phyloP scores from a whole-genome alignment of 2,888 invertebrate genomes.

The Protodeltote pygarga region DNA sequence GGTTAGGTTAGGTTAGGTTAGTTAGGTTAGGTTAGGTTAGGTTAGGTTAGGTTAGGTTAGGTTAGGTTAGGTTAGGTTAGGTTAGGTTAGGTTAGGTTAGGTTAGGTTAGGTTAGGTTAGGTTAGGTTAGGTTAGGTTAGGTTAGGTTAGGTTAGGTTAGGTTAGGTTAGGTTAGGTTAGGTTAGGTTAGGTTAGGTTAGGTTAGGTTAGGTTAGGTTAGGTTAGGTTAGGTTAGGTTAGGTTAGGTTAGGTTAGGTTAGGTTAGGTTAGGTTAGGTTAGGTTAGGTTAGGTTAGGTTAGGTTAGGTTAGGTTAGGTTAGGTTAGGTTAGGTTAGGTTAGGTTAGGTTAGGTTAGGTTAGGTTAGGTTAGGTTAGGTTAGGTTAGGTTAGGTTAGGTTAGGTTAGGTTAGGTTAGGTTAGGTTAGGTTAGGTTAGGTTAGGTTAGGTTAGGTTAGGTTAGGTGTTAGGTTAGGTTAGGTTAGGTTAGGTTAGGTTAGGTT shows the following conservation, averaged over 20 bases:
- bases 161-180: constrained; percentile 34
- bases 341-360: constrained; percentile 26
- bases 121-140: constrained; percentile 35
- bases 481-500: constrained; percentile 29
- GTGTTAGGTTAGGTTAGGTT: constrained; percentile 34
- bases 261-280: constrained; percentile 22
- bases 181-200: constrained; percentile 27
- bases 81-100: constrained; percentile 31
- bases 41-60: constrained; percentile 26
- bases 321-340: constrained; percentile 27
- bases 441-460: constrained; percentile 30
- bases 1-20: too few species aligned
- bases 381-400: constrained; percentile 32
- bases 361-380: constrained; percentile 35
- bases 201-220: constrained; percentile 35
- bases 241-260: constrained; percentile 32
- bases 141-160: constrained; percentile 29
- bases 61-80: constrained; percentile 35
- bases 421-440: constrained; percentile 31
- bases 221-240: constrained; percentile 30
- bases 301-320: constrained; percentile 28
- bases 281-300: constrained; percentile 34
- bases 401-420: constrained; percentile 24
- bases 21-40: constrained; percentile 30
- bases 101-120: constrained; percentile 37